Evolutionary conservation across 1,140 invertebrate genomes (phyloP), one percentile per base, ranked within the genome.

Genomic region (Tyrophagus putrescentiae): DNA sequence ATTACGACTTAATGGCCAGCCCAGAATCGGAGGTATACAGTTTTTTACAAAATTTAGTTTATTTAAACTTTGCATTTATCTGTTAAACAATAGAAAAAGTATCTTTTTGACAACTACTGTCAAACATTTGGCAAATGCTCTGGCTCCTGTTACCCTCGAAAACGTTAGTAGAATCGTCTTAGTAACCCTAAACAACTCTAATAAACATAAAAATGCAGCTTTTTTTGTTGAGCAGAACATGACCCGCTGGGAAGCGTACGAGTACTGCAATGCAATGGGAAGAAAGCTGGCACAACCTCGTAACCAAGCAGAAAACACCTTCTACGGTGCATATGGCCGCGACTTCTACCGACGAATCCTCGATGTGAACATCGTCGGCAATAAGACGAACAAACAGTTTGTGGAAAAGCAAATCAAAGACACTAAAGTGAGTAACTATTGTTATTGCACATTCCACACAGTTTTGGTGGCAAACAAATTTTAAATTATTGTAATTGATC

Each of bases 61-160:
- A 6, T n/a, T 50, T 50, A 11, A 50, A 50, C 9, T 54, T 54
- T 42, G 21, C 7, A 41, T 54, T 18, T 21, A 6, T 54, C 9
- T 54, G n/a, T 41, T n/a, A n/a, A 39, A 39, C 36, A 39, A 13
- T 48, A 57, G 56, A 4, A 21, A 57, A 57, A 57, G 31, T 28
- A 57, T 11, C 56, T 57, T 5, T 23, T 18, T 16, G 56, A 57
- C 29, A n/a, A 11, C 25, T 57, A 57, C 44, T 57, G 56, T 57
- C 56, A 36, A 41, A 11, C 6, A 29, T 36, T 21, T 48, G 56
- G 56, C 21, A 57, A 57, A 41, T 57, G 56, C 44, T 57, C 56
- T 13, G 33, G 33, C 5, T 9, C 13, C 7, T 57, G 56, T 25
- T 57, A 57, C 31, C 56, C 56, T 52, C 25, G 56, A 45, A 57